Base-by-base conservation (phyloP, 2,797 vertebrate species). In the Steatocranus sp. region DNA sequence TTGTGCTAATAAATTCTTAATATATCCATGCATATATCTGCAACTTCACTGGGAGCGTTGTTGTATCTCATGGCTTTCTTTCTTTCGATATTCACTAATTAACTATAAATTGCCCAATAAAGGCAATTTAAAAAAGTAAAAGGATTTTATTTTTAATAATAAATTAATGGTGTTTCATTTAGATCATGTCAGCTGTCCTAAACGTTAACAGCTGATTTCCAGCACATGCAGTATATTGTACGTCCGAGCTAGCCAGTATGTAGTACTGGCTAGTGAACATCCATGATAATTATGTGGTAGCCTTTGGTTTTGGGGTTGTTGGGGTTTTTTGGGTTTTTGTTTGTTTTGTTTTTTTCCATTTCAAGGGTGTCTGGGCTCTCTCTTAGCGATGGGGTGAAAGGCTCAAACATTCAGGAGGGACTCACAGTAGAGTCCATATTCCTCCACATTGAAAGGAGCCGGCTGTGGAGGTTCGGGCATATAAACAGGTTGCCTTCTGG, bases 261-360 rank as follows among this genome's bases (percentile, higher is more conserved):
- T 27, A 25, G 36, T 23, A 70, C 38, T 27, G 63, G 23, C 14
- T 7, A 18, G 20, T 43, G 14, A 41, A 43, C 15, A 17, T 68
- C 63, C 20, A 43, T 25, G 38, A 23, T 68, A 41, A 23, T 41
- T 68, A 68, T 41, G 5, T 68, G 36, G 20, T 23, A 66, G 36
- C 34, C 30, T 32, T 58, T 32, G 27, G 17, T 17, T 38, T 23
- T 38, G 0, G 14, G 25, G 25, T 9, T 53, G 23, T n/a, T n/a
- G n/a, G 18, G 43, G 0, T 0, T 49, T 10, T 6, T 2, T 2
- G 2, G 20, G 0, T 5, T 50, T 15, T 7, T 10, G 1, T 49
- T 11, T n/a, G 0, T 27, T 49, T 25, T 27, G 32, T 9, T 8
- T 32, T 58, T 9, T 54, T 18, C 7, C 14, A 43, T 11, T 43